Percentiles rank a stretch among this genome's conserved stretches.
Conservation (phyloP, 2,113 vertebrate species). For the Nicator chloris region DNA sequence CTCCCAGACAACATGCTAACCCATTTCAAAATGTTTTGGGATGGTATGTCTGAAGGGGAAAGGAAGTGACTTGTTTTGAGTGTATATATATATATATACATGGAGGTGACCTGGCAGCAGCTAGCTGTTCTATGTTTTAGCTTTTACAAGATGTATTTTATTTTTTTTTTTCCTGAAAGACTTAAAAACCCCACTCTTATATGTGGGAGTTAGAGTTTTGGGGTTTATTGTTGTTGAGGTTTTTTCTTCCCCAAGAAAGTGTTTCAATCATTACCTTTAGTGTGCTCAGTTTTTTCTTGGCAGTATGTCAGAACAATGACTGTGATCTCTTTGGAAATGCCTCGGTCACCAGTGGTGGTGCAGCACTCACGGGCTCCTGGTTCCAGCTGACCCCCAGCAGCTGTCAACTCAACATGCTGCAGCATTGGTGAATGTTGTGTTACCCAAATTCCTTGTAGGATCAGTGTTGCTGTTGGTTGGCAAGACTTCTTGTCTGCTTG, state of each 20-base stretch:
- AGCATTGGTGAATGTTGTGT: neutral
- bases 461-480: neutral
- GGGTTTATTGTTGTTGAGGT: neutral
- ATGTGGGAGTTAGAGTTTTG: neutral
- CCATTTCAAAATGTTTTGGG: neutral
- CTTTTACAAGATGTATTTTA: neutral
- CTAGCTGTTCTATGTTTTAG: neutral
- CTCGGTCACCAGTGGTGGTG: neutral
- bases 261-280: neutral
- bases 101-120: neutral
- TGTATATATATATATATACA: neutral
- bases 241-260: accelerated
- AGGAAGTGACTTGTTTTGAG: neutral
- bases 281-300: neutral
- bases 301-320: neutral
- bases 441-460: neutral
- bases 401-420: neutral
- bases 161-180: neutral
- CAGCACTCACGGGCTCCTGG: neutral
- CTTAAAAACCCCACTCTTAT: neutral
- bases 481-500: neutral
- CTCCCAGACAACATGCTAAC: neutral
- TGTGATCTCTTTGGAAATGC: neutral
- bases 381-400: neutral
- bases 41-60: neutral